A percentile compares a stretch with the other conserved stretches of the same genome.
Conservation (phyloP, 35 echinoderm and acorn worm species). For the Apostichopus parvimensis region DNA sequence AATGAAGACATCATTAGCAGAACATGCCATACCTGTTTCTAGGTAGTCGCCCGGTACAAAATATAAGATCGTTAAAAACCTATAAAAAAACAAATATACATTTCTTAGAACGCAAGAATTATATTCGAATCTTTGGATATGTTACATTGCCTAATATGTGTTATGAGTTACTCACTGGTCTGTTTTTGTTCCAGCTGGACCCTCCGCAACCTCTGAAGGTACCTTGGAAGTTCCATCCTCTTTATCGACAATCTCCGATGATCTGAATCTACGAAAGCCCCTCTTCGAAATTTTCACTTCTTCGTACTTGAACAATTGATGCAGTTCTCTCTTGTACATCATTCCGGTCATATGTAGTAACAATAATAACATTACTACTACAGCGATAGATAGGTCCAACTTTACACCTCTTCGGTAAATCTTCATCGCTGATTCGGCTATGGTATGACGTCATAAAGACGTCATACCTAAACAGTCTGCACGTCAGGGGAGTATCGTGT, state of each 20-base stretch:
- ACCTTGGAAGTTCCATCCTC: not conserved
- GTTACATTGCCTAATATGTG: not conserved
- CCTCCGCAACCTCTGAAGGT: not conserved
- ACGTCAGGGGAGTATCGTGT: no score
- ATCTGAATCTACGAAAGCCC: no score
- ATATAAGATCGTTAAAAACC: no score
- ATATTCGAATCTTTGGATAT: no score
- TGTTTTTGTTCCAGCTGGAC: not conserved
- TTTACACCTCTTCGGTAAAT: not conserved
- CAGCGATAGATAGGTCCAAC: not conserved
- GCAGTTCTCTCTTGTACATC: not conserved
- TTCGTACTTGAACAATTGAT: not conserved
- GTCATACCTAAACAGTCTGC: no score
- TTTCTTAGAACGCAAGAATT: no score
- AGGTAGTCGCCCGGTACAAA: no score
- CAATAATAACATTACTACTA: not conserved
- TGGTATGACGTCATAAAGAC: no score
- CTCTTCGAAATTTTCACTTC: not conserved
- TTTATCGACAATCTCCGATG: not conserved
- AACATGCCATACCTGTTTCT: no score
- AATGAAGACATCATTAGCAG: no score
- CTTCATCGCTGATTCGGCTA: not conserved
- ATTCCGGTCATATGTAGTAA: not conserved
- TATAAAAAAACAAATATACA: no score
- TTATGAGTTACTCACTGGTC: not conserved